phyloP scores from a whole-genome alignment of 2,113 vertebrate genomes.

The Struthidea cinerea region DNA sequence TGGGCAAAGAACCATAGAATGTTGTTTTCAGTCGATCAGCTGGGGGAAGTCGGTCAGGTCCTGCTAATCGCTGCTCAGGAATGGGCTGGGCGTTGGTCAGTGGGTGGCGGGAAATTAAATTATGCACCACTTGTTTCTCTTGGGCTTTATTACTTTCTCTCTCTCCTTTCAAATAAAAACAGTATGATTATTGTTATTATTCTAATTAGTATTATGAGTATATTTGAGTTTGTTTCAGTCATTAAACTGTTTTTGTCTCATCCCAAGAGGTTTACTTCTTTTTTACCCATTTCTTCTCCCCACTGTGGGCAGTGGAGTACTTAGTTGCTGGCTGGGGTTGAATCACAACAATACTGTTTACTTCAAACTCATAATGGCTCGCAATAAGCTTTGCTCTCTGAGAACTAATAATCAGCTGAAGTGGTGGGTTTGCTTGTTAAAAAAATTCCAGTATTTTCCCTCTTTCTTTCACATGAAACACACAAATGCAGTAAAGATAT shows the following conservation, averaged over 20 bases:
- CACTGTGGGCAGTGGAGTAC: rapidly evolving
- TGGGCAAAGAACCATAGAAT: neutral
- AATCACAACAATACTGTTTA: neutral
- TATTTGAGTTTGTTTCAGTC: neutral
- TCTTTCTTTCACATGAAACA: neutral
- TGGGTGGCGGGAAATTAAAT: neutral
- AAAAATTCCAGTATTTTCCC: neutral
- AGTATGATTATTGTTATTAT: neutral
- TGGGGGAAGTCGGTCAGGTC: neutral
- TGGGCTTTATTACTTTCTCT: neutral
- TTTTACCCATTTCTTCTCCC: neutral
- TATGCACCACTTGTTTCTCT: neutral
- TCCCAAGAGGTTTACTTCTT: neutral
- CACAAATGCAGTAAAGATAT: neutral
- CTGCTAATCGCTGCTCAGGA: neutral
- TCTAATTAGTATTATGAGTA: neutral
- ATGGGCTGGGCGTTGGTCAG: neutral
- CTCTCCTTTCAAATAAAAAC: neutral
- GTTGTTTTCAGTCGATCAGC: neutral
- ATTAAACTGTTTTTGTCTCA: neutral
- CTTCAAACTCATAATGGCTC: neutral
- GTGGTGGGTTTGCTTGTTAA: neutral
- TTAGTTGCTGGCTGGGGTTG: neutral
- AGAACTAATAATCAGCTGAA: neutral
- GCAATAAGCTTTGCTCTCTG: neutral